Conservation (phyloP, 2,888 invertebrate genomes). For the Zygaena filipendulae region DNA sequence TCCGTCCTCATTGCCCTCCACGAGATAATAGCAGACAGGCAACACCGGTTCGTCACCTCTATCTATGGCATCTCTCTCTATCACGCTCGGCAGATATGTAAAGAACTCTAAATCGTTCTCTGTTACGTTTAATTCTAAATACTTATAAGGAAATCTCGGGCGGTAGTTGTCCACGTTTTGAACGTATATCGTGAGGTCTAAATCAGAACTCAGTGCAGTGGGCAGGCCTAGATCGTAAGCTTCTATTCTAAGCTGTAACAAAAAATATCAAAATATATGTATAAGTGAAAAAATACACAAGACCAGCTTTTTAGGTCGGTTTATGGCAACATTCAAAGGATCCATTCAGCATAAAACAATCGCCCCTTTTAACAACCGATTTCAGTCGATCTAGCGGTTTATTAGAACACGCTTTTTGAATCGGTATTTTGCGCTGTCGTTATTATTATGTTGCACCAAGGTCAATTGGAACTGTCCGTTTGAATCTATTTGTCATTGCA, state of each 20-base stretch:
- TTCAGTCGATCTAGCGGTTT: no score
- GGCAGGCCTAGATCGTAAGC: slow-evolving; percentile 91
- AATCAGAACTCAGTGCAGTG: slow-evolving; percentile 85
- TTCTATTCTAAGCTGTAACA: slow-evolving; percentile 82
- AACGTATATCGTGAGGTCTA: slow-evolving; percentile 88
- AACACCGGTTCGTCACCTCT: slow-evolving; percentile 83
- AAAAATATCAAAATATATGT: slow-evolving; percentile 4
- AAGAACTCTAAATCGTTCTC: slow-evolving; percentile 71
- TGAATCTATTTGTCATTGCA: no score
- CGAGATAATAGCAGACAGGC: slow-evolving; percentile 92
- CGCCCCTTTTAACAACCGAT: no score
- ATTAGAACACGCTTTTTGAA: no score
- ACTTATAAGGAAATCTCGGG: slow-evolving; percentile 83
- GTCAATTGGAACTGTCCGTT: no score
- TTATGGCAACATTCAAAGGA: no score
- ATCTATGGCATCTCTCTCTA: slow-evolving; percentile 87
- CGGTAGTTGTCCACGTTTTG: slow-evolving; percentile 90
- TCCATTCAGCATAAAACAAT: no score
- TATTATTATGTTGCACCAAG: no score
- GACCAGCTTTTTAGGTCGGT: no score
- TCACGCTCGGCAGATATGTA: slow-evolving; percentile 79
- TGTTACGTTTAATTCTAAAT: slow-evolving; percentile 78
- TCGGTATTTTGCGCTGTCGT: neutral
- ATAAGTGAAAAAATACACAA: neutral
- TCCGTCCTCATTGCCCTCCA: slow-evolving; percentile 82